Evolutionary conservation across 2,113 vertebrate species (phyloP).

Genomic region (Apodemus speciosus): DNA sequence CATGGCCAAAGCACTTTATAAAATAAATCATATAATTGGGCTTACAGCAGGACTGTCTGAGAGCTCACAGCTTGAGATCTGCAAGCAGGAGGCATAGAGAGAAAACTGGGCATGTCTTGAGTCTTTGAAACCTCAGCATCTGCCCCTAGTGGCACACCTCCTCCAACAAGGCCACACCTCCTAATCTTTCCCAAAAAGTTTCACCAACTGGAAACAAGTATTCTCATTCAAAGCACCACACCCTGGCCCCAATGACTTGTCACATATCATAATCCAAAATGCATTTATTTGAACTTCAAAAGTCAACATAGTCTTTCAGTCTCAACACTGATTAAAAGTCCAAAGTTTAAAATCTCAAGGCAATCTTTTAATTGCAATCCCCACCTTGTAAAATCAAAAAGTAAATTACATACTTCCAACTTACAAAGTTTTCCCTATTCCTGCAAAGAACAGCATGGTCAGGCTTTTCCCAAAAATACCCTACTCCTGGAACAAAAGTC

Average conservation of each 20-base stretch:
- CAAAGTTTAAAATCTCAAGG: not conserved
- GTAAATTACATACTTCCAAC: not conserved
- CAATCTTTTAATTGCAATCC: not conserved
- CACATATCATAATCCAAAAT: not conserved
- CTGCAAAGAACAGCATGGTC: not conserved
- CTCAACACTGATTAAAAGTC: not conserved
- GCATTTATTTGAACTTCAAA: not conserved
- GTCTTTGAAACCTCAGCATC: not conserved
- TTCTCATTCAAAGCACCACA: not conserved
- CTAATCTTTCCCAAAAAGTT: not conserved
- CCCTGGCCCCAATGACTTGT: not conserved
- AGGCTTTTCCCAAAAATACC: not conserved
- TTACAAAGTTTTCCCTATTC: not conserved
- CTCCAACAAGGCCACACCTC: not conserved
- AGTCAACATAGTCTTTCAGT: not conserved
- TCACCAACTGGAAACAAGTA: not conserved
- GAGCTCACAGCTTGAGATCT: not conserved
- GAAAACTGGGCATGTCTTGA: not conserved
- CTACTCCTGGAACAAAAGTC: not conserved
- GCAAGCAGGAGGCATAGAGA: not conserved
- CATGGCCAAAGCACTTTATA: not conserved
- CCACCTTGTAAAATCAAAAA: not conserved
- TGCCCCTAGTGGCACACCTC: not conserved
- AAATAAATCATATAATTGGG: not conserved
- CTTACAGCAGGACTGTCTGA: not conserved